These are phyloP conservation scores for Cottus gobio DNA, from an alignment of 2,113 vertebrate genomes.

Conservation along the genomic window DNA sequence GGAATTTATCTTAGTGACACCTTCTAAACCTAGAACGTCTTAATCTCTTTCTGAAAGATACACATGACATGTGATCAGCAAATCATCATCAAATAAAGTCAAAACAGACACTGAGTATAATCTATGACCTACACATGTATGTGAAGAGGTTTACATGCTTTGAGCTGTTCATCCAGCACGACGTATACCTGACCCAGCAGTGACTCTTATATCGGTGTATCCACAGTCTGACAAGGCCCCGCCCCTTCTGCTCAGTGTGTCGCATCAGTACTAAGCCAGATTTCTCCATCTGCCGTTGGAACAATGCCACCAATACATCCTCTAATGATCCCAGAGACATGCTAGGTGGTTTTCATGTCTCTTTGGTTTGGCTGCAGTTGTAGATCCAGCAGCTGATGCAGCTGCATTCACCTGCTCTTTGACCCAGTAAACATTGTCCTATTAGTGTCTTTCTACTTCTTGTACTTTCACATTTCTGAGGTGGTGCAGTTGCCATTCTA, in stretches of 20 bases:
- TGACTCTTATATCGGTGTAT: conserved; percentile 7
- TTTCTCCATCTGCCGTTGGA: conserved; percentile 12
- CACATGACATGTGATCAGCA: background rate
- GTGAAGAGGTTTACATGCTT: background rate
- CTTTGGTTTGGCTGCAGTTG: background rate
- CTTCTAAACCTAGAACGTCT: background rate
- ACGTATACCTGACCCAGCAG: conserved; percentile 7
- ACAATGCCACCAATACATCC: conserved; percentile 3
- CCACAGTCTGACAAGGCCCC: conserved; percentile 2
- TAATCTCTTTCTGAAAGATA: background rate
- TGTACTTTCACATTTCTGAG: background rate
- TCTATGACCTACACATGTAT: background rate
- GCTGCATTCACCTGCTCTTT: background rate
- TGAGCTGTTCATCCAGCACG: background rate
- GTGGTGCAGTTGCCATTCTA: background rate
- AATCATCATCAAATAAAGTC: too few relatives aligned
- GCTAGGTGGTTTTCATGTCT: conserved; percentile 2
- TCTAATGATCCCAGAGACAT: background rate
- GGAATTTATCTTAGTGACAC: background rate
- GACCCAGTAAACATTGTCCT: background rate
- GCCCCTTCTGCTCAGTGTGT: conserved; percentile 1
- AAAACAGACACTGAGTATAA: too few relatives aligned
- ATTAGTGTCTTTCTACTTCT: background rate
- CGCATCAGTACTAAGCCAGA: background rate
- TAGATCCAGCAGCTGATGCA: background rate